phyloP scores from a whole-genome alignment of 2,797 vertebrate species.

The Pachyuromys duprasi region DNA sequence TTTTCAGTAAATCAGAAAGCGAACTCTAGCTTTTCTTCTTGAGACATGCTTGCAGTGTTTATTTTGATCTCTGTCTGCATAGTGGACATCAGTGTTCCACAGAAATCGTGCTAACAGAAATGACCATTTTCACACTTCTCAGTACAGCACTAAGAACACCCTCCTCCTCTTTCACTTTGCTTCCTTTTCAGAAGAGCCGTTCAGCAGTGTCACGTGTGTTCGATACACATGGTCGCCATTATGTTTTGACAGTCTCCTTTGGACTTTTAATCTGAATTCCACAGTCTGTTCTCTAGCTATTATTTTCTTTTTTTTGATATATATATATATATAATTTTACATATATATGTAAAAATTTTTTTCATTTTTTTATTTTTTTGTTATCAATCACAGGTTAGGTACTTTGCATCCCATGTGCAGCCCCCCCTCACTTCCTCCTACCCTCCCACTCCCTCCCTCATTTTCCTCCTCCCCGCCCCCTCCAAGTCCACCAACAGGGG shows the following conservation, averaged over 20 bases:
- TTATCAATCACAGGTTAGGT: too few relatives aligned
- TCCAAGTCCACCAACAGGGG: too few relatives aligned
- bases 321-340: too few relatives aligned
- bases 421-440: too few relatives aligned
- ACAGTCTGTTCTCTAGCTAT: not conserved
- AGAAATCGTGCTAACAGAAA: constrained; percentile 45
- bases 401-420: too few relatives aligned
- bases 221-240: not conserved
- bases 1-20: constrained; percentile 59
- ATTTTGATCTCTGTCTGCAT: constrained; percentile 57
- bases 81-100: constrained; percentile 2
- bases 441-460: too few relatives aligned
- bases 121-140: constrained; percentile 65
- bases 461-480: too few relatives aligned
- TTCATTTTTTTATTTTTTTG: too few relatives aligned
- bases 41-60: constrained; percentile 39
- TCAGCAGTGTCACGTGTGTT: constrained; percentile 37
- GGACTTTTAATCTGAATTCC: constrained; percentile 10
- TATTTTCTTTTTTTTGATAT: too few relatives aligned
- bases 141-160: constrained; percentile 21
- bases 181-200: constrained; percentile 2
- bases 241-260: constrained; percentile 32
- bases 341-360: too few relatives aligned
- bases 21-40: constrained; percentile 58
- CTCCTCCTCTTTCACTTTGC: not conserved